Evolutionary conservation across 1,140 invertebrate genomes (phyloP).

Genomic region (Diorhabda sublineata): DNA sequence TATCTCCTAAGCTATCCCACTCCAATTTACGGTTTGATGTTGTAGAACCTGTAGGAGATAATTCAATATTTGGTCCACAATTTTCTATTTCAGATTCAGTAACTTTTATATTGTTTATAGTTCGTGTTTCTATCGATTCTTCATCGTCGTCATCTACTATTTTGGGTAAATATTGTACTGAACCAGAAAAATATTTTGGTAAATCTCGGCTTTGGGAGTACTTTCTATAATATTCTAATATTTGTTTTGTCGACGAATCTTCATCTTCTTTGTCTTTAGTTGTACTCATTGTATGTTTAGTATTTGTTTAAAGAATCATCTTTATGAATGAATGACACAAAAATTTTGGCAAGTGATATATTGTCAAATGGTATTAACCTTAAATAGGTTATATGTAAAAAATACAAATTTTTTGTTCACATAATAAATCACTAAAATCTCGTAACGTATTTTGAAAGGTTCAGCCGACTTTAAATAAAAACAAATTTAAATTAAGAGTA

Average conservation of each 20-base stretch:
- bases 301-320: not conserved
- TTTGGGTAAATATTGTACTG: constrained; percentile 29
- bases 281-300: no score
- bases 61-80: constrained; percentile 5
- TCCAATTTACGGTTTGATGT: constrained; percentile 63
- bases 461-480: no score
- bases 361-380: not conserved
- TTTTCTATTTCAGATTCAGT: constrained; percentile 14
- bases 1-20: constrained; percentile 74
- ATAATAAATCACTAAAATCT: no score
- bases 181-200: constrained; percentile 42
- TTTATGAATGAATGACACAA: not conserved
- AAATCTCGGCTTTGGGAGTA: constrained; percentile 40
- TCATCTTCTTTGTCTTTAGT: constrained; percentile 14
- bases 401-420: no score
- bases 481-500: no score
- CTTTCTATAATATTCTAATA: constrained; percentile 42
- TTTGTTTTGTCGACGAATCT: constrained; percentile 30
- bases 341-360: constrained; percentile 1
- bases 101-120: constrained; percentile 4
- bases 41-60: constrained; percentile 60
- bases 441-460: no score
- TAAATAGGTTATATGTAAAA: no score
- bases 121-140: constrained; percentile 10
- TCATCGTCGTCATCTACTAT: constrained; percentile 23